These are phyloP conservation scores for Ia io DNA, from an alignment of 2,113 vertebrate genomes.

Conservation along the genomic window DNA sequence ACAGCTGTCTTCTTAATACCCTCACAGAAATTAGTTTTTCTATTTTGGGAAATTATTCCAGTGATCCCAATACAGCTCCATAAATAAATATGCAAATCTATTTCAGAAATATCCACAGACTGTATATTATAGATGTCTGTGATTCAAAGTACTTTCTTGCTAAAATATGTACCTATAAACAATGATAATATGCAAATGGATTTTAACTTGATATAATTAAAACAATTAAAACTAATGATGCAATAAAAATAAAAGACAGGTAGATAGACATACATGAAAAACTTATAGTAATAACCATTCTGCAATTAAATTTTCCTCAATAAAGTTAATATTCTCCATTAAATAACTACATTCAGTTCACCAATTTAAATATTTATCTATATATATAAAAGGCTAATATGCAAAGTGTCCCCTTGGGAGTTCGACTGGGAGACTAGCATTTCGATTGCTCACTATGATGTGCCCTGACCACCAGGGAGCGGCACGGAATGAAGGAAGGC, in stretches of 20 bases:
- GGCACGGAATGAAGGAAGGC: too few species aligned
- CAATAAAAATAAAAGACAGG: slow-evolving; percentile 64
- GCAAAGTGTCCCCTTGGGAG: too few species aligned
- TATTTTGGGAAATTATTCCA: slow-evolving; percentile 72
- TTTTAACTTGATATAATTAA: slow-evolving; percentile 65
- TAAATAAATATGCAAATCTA: slow-evolving; percentile 72
- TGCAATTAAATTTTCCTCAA: slow-evolving; percentile 55
- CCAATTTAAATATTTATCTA: slow-evolving; percentile 49
- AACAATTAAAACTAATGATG: slow-evolving; percentile 66
- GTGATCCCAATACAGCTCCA: slow-evolving; percentile 52
- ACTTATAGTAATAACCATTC: slow-evolving; percentile 39
- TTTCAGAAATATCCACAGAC: slow-evolving; percentile 67
- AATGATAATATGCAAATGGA: slow-evolving; percentile 63
- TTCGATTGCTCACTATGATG: too few species aligned
- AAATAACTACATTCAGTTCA: not conserved
- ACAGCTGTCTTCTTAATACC: slow-evolving; percentile 71
- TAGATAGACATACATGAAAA: slow-evolving; percentile 50
- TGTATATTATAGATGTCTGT: slow-evolving; percentile 65
- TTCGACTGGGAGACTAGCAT: too few species aligned
- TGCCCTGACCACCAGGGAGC: too few species aligned
- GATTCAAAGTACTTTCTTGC: slow-evolving; percentile 41
- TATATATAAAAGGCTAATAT: too few species aligned
- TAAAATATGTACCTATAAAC: slow-evolving; percentile 63
- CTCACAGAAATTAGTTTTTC: slow-evolving; percentile 64
- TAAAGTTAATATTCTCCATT: slow-evolving; percentile 58